These are phyloP conservation scores for Stomatorhinus ivindoensis DNA, from an alignment of 2,113 vertebrate genomes.

Conservation along the genomic window DNA sequence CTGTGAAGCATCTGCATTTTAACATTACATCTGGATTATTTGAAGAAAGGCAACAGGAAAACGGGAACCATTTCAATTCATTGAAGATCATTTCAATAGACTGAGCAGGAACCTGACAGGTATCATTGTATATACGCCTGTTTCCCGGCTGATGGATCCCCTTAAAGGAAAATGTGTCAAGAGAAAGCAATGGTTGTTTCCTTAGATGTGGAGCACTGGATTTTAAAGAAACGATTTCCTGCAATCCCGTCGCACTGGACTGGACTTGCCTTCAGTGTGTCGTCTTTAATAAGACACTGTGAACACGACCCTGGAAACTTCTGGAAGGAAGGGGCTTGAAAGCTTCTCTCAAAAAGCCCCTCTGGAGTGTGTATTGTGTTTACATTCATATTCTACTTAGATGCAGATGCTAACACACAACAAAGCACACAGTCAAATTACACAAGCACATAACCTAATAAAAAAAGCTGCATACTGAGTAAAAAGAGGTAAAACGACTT, in stretches of 20 bases:
- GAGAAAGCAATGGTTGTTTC: constrained; percentile 7
- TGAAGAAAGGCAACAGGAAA: constrained; percentile 23
- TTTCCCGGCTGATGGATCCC: constrained; percentile 35
- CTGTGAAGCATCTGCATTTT: constrained; percentile 41
- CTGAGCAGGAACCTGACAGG: constrained; percentile 38
- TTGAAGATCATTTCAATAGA: constrained; percentile 38
- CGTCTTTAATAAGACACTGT: neutral
- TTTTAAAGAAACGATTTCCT: neutral
- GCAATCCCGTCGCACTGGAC: neutral
- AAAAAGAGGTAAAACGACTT: neutral
- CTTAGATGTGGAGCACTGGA: neutral
- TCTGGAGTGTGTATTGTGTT: neutral
- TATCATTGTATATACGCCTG: constrained; percentile 34
- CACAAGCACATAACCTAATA: neutral
- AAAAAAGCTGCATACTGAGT: neutral
- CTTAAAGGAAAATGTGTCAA: constrained; percentile 19
- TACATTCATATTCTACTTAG: neutral
- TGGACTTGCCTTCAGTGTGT: neutral
- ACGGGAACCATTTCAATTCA: neutral
- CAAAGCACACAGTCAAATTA: neutral
- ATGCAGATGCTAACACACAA: neutral
- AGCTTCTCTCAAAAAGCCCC: neutral
- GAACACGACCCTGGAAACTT: neutral
- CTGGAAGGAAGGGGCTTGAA: neutral
- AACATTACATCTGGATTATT: constrained; percentile 42